Conservation (phyloP, 1,140 invertebrate species). For the Nomia melanderi region DNA sequence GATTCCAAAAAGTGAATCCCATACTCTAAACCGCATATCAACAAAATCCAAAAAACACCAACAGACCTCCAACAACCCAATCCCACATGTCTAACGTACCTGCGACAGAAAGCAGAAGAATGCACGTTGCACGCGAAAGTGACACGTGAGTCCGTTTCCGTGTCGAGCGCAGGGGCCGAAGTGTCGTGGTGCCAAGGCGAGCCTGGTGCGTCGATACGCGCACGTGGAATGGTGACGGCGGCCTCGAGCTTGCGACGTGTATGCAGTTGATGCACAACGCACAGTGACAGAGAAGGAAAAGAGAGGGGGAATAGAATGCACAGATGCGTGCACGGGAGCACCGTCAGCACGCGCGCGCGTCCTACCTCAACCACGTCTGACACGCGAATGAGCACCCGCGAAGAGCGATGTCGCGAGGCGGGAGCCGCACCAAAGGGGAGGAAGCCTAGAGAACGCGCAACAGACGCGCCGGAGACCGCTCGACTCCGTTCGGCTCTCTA, state of each 20-base stretch:
- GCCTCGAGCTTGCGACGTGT: background rate
- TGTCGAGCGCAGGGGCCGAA: background rate
- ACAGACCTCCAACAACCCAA: no score
- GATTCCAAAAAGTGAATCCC: no score
- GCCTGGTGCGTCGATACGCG: background rate
- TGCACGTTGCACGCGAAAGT: no score
- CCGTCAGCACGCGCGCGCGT: slow-evolving; percentile 21
- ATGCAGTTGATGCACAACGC: background rate
- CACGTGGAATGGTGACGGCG: slow-evolving; percentile 33
- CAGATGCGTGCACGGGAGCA: background rate
- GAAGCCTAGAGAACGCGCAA: slow-evolving; percentile 31
- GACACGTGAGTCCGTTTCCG: background rate
- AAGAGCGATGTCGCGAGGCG: slow-evolving; percentile 48
- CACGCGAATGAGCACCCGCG: slow-evolving; percentile 69
- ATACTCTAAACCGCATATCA: no score
- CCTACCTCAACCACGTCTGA: slow-evolving; percentile 68
- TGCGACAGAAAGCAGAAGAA: background rate
- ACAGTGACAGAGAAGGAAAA: no score
- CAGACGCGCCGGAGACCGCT: slow-evolving; percentile 19
- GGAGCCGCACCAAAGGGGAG: slow-evolving; percentile 44
- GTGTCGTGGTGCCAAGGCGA: background rate
- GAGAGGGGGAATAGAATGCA: no score
- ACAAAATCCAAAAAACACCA: no score
- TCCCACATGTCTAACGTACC: no score
- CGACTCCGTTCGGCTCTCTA: slow-evolving; percentile 43